phyloP scores from a whole-genome alignment of 2,113 vertebrate species.

The Dolichallabes microphthalmus region DNA sequence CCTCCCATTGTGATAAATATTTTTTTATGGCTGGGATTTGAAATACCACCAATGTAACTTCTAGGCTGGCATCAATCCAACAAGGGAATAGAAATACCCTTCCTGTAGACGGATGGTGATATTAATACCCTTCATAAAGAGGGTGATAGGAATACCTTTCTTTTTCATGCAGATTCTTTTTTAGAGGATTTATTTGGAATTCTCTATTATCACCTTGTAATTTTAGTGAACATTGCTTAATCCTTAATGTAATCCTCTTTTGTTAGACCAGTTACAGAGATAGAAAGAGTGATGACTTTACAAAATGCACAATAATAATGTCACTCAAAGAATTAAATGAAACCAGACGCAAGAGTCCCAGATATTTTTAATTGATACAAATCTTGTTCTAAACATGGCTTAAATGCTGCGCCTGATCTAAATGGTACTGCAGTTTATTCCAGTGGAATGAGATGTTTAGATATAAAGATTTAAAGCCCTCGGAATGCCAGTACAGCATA shows the following conservation, averaged over 20 bases:
- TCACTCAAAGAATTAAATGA: constrained; percentile 4
- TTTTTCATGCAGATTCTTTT: neutral
- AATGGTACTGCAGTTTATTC: neutral
- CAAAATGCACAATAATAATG: neutral
- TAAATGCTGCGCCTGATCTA: neutral
- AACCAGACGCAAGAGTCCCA: neutral
- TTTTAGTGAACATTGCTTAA: constrained; percentile 18
- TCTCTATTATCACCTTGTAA: neutral
- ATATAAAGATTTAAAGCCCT: constrained; percentile 43
- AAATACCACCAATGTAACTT: neutral
- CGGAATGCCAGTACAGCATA: constrained; percentile 3
- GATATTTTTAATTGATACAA: neutral
- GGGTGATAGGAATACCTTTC: neutral
- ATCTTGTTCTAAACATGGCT: neutral
- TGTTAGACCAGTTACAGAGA: constrained; percentile 33
- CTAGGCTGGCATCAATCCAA: neutral
- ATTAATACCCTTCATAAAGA: neutral
- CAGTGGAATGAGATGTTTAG: constrained; percentile 6
- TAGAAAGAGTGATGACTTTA: neutral
- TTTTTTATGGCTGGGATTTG: neutral
- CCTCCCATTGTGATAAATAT: neutral
- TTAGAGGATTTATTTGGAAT: neutral
- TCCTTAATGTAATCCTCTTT: neutral
- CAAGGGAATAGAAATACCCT: neutral
- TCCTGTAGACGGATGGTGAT: no score